phyloP scores from a whole-genome alignment of 2,888 invertebrate genomes.

The Deladenus siricidicola region DNA sequence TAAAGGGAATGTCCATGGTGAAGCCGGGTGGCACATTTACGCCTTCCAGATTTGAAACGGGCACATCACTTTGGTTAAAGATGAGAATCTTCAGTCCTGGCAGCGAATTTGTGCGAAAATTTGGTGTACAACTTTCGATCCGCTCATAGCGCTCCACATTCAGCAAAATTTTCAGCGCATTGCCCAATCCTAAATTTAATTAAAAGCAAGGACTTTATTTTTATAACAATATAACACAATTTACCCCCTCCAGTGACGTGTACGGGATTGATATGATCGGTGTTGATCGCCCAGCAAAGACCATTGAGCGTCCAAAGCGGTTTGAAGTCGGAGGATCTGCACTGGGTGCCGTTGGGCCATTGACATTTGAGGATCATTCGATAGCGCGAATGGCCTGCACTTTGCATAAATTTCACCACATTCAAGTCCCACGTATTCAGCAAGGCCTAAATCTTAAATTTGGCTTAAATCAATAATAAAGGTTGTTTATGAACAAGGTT shows the following conservation, averaged over 20 bases:
- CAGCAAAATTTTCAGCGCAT: constrained; percentile 42
- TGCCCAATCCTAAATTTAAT: constrained; percentile 28
- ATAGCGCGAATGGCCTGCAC: constrained; percentile 47
- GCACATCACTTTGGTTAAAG: constrained; percentile 50
- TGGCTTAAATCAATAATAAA: too few relatives aligned
- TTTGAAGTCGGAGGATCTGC: constrained; percentile 38
- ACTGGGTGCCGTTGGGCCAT: constrained; percentile 49
- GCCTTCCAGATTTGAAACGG: constrained; percentile 43
- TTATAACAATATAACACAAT: not conserved
- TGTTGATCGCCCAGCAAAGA: constrained; percentile 30
- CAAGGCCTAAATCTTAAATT: constrained; percentile 30
- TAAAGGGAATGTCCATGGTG: constrained; percentile 51
- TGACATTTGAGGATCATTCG: constrained; percentile 47
- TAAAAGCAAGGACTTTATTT: too few relatives aligned
- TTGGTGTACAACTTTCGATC: constrained; percentile 46
- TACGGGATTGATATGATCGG: not conserved
- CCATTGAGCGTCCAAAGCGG: constrained; percentile 52
- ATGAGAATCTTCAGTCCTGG: constrained; percentile 44
- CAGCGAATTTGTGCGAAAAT: constrained; percentile 40
- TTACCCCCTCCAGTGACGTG: constrained; percentile 25
- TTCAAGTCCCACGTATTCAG: constrained; percentile 48
- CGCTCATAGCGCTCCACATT: constrained; percentile 51
- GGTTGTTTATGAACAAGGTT: too few relatives aligned
- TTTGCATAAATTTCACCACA: constrained; percentile 43
- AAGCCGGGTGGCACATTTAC: constrained; percentile 52